These are phyloP conservation scores for Drosophila sechellia DNA, from an alignment of 1,140 invertebrate genomes.

Conservation along the genomic window DNA sequence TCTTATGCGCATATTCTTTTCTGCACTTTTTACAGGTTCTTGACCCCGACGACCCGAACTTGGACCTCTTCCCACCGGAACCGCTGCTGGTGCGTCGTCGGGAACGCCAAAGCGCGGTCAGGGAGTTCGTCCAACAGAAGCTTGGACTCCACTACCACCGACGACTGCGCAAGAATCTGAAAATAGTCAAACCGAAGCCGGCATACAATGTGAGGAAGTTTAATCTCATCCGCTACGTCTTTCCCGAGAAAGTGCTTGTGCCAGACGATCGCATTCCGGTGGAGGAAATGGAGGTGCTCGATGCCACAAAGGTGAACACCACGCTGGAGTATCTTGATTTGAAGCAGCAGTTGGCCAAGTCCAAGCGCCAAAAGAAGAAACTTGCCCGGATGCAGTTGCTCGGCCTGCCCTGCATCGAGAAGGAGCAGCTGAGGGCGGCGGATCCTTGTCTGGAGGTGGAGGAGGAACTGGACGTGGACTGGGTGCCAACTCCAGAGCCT, in stretches of 20 bases:
- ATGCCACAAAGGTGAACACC: conserved; percentile 57
- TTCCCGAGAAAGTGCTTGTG: conserved; percentile 57
- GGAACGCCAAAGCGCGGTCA: conserved; percentile 59
- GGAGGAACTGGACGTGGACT: conserved; percentile 58
- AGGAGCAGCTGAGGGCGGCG: conserved; percentile 34
- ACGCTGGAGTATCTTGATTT: conserved; percentile 64
- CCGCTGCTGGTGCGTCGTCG: conserved; percentile 29
- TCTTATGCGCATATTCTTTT: no score
- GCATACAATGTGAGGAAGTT: conserved; percentile 72
- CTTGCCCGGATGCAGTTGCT: conserved; percentile 63
- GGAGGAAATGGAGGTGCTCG: conserved; percentile 49
- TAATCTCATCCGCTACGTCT: conserved; percentile 78
- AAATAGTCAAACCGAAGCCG: conserved; percentile 65
- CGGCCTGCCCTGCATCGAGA: conserved; percentile 61
- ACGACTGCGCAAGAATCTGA: conserved; percentile 67
- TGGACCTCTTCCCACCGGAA: conserved; percentile 66
- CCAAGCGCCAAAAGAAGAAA: conserved; percentile 57
- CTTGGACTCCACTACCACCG: conserved; percentile 75
- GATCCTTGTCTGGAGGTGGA: conserved; percentile 58
- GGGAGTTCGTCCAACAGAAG: conserved; percentile 58
- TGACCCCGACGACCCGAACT: conserved; percentile 70
- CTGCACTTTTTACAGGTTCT: conserved; percentile 14
- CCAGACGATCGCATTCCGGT: conserved; percentile 33
- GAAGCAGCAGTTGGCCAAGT: conserved; percentile 46
- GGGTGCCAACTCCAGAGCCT: conserved; percentile 62